Conservation (phyloP, 2,888 invertebrate species). For the Hirtodrosophila confusa region DNA sequence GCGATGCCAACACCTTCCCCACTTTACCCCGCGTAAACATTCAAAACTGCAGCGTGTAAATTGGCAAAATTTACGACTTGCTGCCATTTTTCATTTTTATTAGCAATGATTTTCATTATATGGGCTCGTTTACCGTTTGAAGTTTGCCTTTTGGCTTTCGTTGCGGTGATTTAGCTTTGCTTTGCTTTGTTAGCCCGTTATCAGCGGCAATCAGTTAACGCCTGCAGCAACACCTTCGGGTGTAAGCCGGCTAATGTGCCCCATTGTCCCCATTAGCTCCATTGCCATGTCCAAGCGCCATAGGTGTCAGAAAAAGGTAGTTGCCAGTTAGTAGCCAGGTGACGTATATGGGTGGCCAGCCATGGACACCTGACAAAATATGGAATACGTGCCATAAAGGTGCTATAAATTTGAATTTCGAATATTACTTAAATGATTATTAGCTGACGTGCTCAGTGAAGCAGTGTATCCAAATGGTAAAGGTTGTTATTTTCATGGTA, state of each 20-base stretch:
- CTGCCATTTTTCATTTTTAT: constrained; percentile 55
- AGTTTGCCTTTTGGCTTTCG: constrained; percentile 2
- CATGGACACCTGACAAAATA: constrained; percentile 18
- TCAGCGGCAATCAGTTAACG: constrained; percentile 26
- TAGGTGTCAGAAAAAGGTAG: constrained; percentile 41
- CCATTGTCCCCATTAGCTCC: neutral
- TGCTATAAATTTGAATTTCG: neutral
- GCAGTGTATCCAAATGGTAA: no score
- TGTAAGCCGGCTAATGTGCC: constrained; percentile 15
- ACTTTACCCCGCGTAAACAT: neutral
- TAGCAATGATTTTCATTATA: constrained; percentile 30
- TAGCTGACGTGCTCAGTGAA: neutral
- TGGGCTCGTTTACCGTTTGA: constrained; percentile 22
- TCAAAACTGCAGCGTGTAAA: constrained; percentile 46
- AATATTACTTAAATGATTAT: neutral
- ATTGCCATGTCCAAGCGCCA: constrained; percentile 30
- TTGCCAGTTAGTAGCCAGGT: neutral
- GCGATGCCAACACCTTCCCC: no score
- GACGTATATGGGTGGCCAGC: constrained; percentile 11
- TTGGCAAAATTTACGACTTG: constrained; percentile 52
- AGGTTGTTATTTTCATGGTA: no score
- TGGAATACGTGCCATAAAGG: constrained; percentile 12
- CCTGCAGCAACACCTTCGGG: constrained; percentile 24
- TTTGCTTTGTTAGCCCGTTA: constrained; percentile 10
- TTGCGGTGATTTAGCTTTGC: no score